Base-by-base conservation (phyloP, 2,113 vertebrate species). In the Mustela lutreola region DNA sequence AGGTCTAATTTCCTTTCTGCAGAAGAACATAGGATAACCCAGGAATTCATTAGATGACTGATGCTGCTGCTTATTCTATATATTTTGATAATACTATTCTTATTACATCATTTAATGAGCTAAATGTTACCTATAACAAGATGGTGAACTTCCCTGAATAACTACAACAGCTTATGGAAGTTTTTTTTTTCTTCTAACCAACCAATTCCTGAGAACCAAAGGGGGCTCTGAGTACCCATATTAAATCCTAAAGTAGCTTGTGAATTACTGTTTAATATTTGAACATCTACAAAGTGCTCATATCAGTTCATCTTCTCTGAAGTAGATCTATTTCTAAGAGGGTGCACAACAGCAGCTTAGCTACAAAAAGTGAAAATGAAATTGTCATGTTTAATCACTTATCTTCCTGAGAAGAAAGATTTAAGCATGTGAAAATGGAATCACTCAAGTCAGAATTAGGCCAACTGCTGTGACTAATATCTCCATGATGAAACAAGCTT, bases 401-500 rank as follows among this genome's bases (percentile, higher is more conserved):
- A 39, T 60, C 31, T 94, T 96, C 71, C 81, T 48, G 62, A 92
- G 56, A 97, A 92, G 70, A 96, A 96, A 91, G 56, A 80, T 28
- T 87, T 94, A 84, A 94, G 50, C 56, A 88, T 91, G 71, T 67
- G 93, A 91, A 97, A 95, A 97, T 95, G 88, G 76, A 97, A 97
- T 94, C 91, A 95, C 79, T 96, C 70, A 88, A 97, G 58, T 96
- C 84, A 94, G 79, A 97, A 97, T 96, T 92, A 92, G 88, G 81
- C 67, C 94, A 95, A 76, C 92, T 87, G 45, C 84, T 96, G 78
- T 95, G 88, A 96, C 78, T 95, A 92, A 88, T 95, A 90, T 58
- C 16, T 65, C 11, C 16, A 65, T 93, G 86, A 96, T 95, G 67
- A 95, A 97, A 96, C 42, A 86, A 71, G 73, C 62, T 92, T 95